A percentile compares a stretch with the other conserved stretches of the same genome.
Conservation (phyloP, 2,888 invertebrate genomes). For the Acheta domesticus region DNA sequence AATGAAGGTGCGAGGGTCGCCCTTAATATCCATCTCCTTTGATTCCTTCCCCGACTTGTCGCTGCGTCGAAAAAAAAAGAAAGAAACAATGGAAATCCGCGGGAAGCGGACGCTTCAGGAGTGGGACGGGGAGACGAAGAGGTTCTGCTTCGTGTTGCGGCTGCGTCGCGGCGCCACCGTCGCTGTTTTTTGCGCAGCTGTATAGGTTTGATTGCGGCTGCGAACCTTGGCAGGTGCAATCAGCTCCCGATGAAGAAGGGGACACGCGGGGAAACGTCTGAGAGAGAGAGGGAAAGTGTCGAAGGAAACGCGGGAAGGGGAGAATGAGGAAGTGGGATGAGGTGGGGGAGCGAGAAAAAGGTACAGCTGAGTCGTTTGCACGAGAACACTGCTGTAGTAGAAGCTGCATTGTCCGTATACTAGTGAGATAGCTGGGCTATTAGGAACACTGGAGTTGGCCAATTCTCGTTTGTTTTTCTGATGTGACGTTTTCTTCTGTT, state of each 20-base stretch:
- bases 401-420: too few species aligned
- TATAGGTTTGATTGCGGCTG: conserved; percentile 1
- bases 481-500: too few species aligned
- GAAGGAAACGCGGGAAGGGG: not conserved
- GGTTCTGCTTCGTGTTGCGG: not conserved
- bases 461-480: too few species aligned
- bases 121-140: not conserved
- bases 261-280: not conserved
- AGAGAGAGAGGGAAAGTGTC: not conserved
- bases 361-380: not conserved
- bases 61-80: too few species aligned
- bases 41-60: not conserved
- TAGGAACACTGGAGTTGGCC: too few species aligned
- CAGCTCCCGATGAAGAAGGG: conserved; percentile 7
- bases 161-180: not conserved
- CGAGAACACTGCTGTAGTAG: too few species aligned
- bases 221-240: conserved; percentile 18
- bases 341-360: not conserved
- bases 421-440: too few species aligned
- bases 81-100: too few species aligned
- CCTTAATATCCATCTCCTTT: conserved; percentile 1
- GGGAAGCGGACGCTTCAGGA: not conserved
- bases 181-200: not conserved
- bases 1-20: not conserved
- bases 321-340: not conserved